phyloP scores from a whole-genome alignment of 2,797 vertebrate genomes.

The Hoplostethus atlanticus region DNA sequence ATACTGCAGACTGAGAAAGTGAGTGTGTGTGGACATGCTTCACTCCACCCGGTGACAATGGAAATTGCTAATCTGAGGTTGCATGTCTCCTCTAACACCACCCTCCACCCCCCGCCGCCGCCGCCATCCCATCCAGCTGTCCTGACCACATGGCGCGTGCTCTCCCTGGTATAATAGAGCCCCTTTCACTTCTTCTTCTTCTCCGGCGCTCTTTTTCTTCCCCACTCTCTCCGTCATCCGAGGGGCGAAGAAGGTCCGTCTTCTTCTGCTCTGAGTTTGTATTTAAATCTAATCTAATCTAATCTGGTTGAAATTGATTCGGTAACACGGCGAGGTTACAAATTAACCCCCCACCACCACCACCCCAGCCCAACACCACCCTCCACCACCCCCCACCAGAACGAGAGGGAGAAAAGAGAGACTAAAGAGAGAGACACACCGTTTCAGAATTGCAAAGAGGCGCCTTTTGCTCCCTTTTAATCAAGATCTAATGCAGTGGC shows the following conservation, averaged over 20 bases:
- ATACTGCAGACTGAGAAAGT: constrained; percentile 51
- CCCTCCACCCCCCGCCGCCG: constrained; percentile 20
- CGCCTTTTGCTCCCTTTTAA: constrained; percentile 58
- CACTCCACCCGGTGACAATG: constrained; percentile 67
- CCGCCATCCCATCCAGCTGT: constrained; percentile 67
- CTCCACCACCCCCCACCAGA: neutral
- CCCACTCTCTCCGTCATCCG: constrained; percentile 42
- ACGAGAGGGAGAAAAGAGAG: neutral
- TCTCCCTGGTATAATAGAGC: constrained; percentile 70
- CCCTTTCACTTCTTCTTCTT: constrained; percentile 71
- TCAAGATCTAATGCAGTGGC: constrained; percentile 54
- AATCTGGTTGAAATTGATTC: constrained; percentile 77
- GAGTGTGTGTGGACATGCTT: constrained; percentile 47
- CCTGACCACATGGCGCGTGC: constrained; percentile 59
- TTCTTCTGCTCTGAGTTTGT: too few relatives aligned
- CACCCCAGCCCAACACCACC: constrained; percentile 9
- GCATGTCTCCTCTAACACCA: constrained; percentile 50
- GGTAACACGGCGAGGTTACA: constrained; percentile 63
- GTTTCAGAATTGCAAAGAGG: constrained; percentile 36
- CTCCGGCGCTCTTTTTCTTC: constrained; percentile 53
- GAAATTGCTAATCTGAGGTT: constrained; percentile 71
- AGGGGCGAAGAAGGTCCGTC: constrained; percentile 70
- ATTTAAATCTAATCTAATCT: constrained; percentile 79
- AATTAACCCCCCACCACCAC: constrained; percentile 61
- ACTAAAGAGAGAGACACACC: neutral